Base-by-base conservation (phyloP, 2,113 vertebrate genomes). In the Rhynchopsitta pachyrhyncha region DNA sequence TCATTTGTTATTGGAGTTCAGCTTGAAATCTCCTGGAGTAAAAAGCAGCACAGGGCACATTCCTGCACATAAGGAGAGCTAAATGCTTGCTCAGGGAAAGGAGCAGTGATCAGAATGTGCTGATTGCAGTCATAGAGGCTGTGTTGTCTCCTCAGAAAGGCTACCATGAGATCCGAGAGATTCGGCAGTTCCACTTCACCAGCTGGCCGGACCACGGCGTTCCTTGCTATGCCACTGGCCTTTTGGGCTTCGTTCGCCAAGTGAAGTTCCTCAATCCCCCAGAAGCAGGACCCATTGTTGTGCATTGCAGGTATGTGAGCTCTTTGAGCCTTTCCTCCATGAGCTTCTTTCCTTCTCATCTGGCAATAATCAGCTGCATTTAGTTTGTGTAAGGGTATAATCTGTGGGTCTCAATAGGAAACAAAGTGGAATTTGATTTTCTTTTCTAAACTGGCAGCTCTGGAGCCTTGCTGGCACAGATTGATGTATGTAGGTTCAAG, bases 121-220 rank as follows among this genome's bases (percentile, higher is more conserved):
- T 7, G 44, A 4, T 8, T 47, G 47, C 49, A 33, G 62, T 9
- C 35, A 97, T 23, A 93, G 81, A 90, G 85, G 59, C 86, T 94
- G 71, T 66, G 2, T 97, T 97, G 95, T 97, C 96, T 96, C 96
- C 92, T 97, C 98, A 99, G 99, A 99, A 99, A 98, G 99, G 99
- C 96, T 99, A 99, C 96, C 99, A 99, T 8, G 99, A 99, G 97
- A 99, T 99, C 97, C 98, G 99, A 17, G 99, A 99, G 95, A 98
- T 99, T 70, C 99, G 99, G 33, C 99, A 99, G 98, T 99, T 99
- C 95, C 99, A 99, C 82, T 99, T 99, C 97, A 99, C 99, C 97
- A 99, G 99, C 98, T 99, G 99, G 99, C 99, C 99, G 0, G 99
- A 99, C 97, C 99, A 99, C 1, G 99, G 99, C 0, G 99, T 99